Evolutionary conservation across 2,113 vertebrate genomes (phyloP), one percentile per base, ranked within the genome.

Genomic region (Vicugna pacos): DNA sequence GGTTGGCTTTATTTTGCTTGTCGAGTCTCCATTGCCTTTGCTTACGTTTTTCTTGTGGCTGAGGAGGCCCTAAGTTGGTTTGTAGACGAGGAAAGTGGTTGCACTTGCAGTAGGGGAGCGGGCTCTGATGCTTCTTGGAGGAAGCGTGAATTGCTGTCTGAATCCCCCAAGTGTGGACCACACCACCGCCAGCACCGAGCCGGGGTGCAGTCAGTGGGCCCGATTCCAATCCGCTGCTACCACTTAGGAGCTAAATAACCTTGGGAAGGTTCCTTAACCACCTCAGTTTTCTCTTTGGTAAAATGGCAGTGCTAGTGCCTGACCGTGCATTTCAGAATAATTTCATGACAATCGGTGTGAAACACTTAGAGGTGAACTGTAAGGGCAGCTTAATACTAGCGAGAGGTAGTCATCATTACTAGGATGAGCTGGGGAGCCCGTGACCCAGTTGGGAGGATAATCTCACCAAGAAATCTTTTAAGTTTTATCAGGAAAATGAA

Each of bases 161-260:
- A 30, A 26, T 50, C 28, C 56, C 20, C 0, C 0, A 13, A 22
- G 30, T 0, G 0, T 13, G 38, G 16, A 3, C 81, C 11, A 4
- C 2, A 15, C 16, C 50, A 0, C 30, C 7, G 3, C 20, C 16
- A 5, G 14, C 72, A 8, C 15, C 7, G 35, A 28, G 19, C 30
- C 1, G 1, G 20, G 17, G 0, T 28, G 28, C 0, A 7, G 9
- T 4, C 16, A 48, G 64, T 54, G 2, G 46, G 17, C 79, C 16
- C 17, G 52, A 32, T 15, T 64, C 26, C 46, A 48, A 5, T 28
- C 24, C 46, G 84, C 38, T 1, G 2, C 56, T 26, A 35, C 32
- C 2, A 11, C n/a, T 30, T 19, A 22, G 2, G 28, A 62, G 58
- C 42, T 9, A 11, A 24, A 22, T 20, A 11, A 42, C 26, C 20